A percentile compares a stretch with the other conserved stretches of the same genome.
Evolutionary conservation across 2,888 invertebrate species (phyloP).

Genomic region (Laspeyria flexula): DNA sequence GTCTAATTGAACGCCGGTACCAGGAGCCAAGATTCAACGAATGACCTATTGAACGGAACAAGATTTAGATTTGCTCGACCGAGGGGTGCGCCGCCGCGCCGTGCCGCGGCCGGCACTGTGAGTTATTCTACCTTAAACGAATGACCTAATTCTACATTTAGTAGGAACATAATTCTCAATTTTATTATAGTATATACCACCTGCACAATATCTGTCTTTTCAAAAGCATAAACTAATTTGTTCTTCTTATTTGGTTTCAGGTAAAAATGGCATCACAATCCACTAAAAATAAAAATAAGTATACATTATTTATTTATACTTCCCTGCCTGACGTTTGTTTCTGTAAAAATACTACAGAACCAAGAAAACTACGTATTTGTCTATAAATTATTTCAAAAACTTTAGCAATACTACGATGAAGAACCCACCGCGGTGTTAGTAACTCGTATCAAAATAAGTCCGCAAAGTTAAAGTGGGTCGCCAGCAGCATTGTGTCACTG

Average conservation of each 20-base stretch:
- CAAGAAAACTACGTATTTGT: background rate
- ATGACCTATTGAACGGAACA: background rate
- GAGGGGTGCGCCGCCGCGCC: too few species aligned
- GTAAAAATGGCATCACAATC: conserved; percentile 23
- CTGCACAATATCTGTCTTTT: too few species aligned
- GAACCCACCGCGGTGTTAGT: conserved; percentile 38
- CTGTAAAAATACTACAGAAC: conserved; percentile 2
- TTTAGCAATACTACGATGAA: conserved; percentile 37
- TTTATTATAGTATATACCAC: too few species aligned
- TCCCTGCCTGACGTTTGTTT: too few species aligned
- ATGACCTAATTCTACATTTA: too few species aligned
- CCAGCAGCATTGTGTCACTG: conserved; percentile 62
- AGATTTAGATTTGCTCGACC: background rate
- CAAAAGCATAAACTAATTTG: background rate
- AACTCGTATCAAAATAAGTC: conserved; percentile 59
- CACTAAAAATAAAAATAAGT: background rate
- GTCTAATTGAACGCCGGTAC: too few species aligned
- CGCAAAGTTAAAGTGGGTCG: conserved; percentile 61
- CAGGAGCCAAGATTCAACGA: too few species aligned
- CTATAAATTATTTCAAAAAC: conserved; percentile 23
- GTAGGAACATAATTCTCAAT: too few species aligned
- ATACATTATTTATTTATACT: too few species aligned
- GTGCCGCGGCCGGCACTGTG: too few species aligned
- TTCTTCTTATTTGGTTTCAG: conserved; percentile 30
- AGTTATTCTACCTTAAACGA: too few species aligned